Evolutionary conservation across 2,113 vertebrate genomes (phyloP), one percentile per base, ranked within the genome.

Genomic region (Cottus gobio): DNA sequence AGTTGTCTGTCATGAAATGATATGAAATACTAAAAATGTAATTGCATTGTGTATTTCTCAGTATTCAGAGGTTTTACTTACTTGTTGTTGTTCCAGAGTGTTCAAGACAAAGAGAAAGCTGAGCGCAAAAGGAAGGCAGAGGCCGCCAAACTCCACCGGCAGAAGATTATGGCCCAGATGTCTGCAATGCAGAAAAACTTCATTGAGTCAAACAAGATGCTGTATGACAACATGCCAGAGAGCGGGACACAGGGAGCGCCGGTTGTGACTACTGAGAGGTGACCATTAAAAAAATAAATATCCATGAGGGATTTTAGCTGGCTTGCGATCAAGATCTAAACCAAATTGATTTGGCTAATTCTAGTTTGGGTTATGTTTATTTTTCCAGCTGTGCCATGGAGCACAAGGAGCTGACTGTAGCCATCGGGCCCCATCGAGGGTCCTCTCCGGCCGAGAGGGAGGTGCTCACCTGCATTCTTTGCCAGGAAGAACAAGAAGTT

Each of bases 101-200:
- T 81, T 88, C 97, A 97, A 65, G 98, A 99, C 85, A 97, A 97
- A 90, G 98, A 99, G 89, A 99, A 99, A 72, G 97, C 96, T 20
- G 98, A 99, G 86, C 93, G 97, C 13, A 99, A 98, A 93, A 96
- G 97, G 75, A 99, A 99, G 74, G 98, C 97, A 0, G 98, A 99
- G 86, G 98, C 97, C 50, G 98, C 98, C 56, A 96, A 97, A 85
- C 92, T 97, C 36, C 98, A 99, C 91, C 96, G 98, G 7, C 97
- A 99, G 93, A 99, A 98, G 92, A 97, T 99, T 57, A 99, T 99
- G 98, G 98, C 97, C 72, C 98, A 99, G 90, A 99, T 99, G 97
- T 99, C 98, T 52, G 96, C 96, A 24, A 95, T 99, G 93, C 98
- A 99, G 95, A 99, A 95, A 88, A 99, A 98, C 92, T 99, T 99